phyloP scores from a whole-genome alignment of 2,113 vertebrate species.

The Galbula dea region DNA sequence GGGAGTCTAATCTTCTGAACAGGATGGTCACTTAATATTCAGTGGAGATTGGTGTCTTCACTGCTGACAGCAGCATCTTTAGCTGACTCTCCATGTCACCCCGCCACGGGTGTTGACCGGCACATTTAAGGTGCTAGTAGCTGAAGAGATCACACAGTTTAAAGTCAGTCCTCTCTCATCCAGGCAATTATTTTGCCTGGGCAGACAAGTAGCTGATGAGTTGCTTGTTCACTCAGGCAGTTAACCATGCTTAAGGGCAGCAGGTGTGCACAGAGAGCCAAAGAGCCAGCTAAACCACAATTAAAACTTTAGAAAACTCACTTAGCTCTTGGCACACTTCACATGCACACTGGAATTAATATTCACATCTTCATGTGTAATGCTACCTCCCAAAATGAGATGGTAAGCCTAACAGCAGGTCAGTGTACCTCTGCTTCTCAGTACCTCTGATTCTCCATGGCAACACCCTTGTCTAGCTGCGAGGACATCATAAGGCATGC shows the following conservation, averaged over 20 bases:
- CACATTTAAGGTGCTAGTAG: no score
- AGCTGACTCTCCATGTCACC: no score
- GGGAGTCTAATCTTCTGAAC: neutral
- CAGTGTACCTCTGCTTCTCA: neutral
- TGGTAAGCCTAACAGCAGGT: neutral
- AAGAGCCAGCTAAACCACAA: neutral
- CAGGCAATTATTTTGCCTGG: accelerated
- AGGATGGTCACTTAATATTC: neutral
- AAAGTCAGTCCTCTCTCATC: neutral
- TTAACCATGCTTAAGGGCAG: neutral
- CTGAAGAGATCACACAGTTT: accelerated
- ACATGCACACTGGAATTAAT: neutral
- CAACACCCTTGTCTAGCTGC: neutral
- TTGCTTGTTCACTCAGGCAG: neutral
- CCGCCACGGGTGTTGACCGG: no score
- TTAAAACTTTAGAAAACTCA: neutral
- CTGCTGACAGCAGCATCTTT: neutral
- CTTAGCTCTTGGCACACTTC: neutral
- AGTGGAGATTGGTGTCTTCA: neutral
- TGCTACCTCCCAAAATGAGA: accelerated
- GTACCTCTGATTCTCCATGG: no score
- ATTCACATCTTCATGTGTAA: neutral
- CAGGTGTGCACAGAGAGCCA: neutral
- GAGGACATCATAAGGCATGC: accelerated
- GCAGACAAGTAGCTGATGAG: neutral